Conservation (phyloP, 2,888 invertebrate species). For the Cheilosia scutellata region DNA sequence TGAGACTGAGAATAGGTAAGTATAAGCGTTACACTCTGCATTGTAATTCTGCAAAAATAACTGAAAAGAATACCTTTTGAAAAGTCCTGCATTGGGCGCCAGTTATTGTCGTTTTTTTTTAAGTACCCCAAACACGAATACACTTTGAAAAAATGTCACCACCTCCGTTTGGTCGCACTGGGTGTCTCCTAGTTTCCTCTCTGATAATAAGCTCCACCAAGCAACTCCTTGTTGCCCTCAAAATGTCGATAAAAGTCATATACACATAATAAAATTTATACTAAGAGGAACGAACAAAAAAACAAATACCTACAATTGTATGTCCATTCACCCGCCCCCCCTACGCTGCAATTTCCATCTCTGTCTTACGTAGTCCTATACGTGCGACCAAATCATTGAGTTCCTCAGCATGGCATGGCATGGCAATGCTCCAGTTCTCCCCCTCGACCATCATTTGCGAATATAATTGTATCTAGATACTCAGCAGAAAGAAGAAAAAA, state of each 20-base stretch:
- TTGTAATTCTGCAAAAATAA: too few species aligned
- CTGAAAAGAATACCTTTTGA: background rate
- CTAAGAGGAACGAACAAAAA: conserved; percentile 25
- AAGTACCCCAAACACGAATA: too few species aligned
- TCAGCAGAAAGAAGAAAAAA: conserved; percentile 24
- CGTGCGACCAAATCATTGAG: conserved; percentile 33
- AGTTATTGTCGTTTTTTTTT: background rate
- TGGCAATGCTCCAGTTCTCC: conserved; percentile 46
- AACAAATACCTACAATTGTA: conserved; percentile 23
- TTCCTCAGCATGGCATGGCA: conserved; percentile 24
- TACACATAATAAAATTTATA: conserved; percentile 60
- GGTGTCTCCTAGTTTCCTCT: conserved; percentile 12
- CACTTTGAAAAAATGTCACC: background rate
- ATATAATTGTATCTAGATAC: conserved; percentile 72
- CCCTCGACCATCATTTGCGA: conserved; percentile 14
- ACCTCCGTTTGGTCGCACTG: conserved; percentile 28
- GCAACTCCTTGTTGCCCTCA: conserved; percentile 42
- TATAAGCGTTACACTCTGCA: too few species aligned
- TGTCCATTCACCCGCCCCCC: conserved; percentile 43
- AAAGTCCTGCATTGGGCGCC: background rate
- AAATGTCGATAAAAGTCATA: conserved; percentile 40
- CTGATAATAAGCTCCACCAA: conserved; percentile 34
- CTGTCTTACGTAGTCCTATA: conserved; percentile 8
- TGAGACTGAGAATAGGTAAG: too few species aligned
- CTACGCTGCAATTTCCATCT: background rate